phyloP scores from a whole-genome alignment of 2,888 invertebrate genomes.

The Drosophila aldrichi region DNA sequence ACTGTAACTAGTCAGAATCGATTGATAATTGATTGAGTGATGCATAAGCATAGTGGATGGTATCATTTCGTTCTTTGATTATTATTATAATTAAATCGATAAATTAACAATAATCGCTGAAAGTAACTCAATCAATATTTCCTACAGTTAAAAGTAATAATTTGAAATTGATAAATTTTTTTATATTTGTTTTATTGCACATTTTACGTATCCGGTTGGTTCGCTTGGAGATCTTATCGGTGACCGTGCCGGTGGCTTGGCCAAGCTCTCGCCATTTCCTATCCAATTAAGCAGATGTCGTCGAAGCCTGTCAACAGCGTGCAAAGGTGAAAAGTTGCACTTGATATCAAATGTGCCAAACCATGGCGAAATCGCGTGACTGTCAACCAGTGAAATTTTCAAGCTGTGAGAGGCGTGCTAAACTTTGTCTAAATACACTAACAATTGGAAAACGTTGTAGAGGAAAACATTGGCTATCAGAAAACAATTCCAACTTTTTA shows the following conservation, averaged over 20 bases:
- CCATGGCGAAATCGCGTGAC: conserved; percentile 68
- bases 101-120: not conserved
- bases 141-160: not conserved
- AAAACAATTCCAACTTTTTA: no score
- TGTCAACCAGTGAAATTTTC: conserved; percentile 52
- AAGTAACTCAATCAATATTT: not conserved
- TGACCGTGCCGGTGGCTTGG: conserved; percentile 41
- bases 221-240: conserved; percentile 58
- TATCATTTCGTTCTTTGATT: not conserved
- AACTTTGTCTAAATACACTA: conserved; percentile 34
- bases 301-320: conserved; percentile 52
- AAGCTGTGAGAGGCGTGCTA: conserved; percentile 2
- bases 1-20: not conserved
- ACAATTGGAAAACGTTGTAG: not conserved
- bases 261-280: conserved; percentile 39
- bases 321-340: conserved; percentile 73
- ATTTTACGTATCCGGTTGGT: conserved; percentile 14
- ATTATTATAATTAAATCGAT: not conserved
- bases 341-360: conserved; percentile 71
- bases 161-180: not conserved
- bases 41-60: no score
- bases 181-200: not conserved
- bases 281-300: conserved; percentile 69
- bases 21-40: no score
- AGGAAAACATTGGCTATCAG: not conserved